A percentile compares a stretch with the other conserved stretches of the same genome.
Conservation (phyloP, 2,113 vertebrate genomes). For the Sardina pilchardus region DNA sequence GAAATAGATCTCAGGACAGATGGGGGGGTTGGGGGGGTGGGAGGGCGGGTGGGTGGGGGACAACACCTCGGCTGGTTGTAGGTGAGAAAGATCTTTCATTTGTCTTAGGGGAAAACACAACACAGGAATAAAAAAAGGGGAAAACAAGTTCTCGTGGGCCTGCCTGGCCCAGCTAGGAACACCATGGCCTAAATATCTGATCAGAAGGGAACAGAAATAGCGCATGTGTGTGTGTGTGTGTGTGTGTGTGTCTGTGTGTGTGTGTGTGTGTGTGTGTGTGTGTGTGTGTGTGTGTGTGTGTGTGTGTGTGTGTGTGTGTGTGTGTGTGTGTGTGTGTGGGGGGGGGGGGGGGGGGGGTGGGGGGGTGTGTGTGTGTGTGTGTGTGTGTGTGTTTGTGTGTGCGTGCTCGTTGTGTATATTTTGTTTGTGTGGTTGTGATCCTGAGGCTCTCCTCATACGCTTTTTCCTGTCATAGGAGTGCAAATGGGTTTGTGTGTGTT, state of each 20-base stretch:
- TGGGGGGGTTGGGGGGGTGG: too few species aligned
- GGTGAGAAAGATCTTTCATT: conserved; percentile 73
- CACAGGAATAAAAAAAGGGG: conserved; percentile 33
- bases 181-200: conserved; percentile 76
- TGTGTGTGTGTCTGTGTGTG: too few species aligned
- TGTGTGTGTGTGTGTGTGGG: too few species aligned
- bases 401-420: too few species aligned
- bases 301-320: conserved; percentile 62
- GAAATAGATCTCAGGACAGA: background rate
- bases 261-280: too few species aligned
- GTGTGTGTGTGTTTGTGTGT: conserved; percentile 59
- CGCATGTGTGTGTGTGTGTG: conserved; percentile 68
- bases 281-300: too few species aligned
- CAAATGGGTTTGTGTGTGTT: background rate
- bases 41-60: background rate
- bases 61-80: conserved; percentile 68
- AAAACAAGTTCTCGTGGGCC: conserved; percentile 64
- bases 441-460: too few species aligned
- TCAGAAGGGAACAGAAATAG: conserved; percentile 71
- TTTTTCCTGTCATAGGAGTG: background rate
- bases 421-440: too few species aligned
- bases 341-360: too few species aligned
- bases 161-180: conserved; percentile 67
- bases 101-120: conserved; percentile 69
- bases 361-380: conserved; percentile 68